phyloP scores from a whole-genome alignment of 1,140 invertebrate genomes.

The Homalodisca vitripennis region DNA sequence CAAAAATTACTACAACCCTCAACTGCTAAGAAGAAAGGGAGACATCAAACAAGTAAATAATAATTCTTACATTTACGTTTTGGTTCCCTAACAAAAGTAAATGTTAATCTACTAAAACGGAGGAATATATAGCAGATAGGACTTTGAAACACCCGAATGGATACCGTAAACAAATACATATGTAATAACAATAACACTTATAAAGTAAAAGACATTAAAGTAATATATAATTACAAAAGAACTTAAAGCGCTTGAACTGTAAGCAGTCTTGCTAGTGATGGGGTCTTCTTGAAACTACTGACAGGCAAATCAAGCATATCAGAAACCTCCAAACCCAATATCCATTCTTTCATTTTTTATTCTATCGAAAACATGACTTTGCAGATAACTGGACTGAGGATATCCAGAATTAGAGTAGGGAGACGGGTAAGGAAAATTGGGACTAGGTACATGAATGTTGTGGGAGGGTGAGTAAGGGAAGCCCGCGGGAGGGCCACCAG shows the following conservation, averaged over 20 bases:
- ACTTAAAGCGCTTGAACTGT: constrained; percentile 9
- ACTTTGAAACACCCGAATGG: not conserved
- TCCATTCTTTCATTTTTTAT: constrained; percentile 52
- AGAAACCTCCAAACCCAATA: constrained; percentile 56
- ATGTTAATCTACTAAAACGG: no score
- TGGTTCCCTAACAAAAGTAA: no score
- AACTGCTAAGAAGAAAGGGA: no score
- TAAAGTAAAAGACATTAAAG: not conserved
- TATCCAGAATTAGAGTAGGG: constrained; percentile 50
- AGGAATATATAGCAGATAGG: no score
- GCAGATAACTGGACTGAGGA: constrained; percentile 51
- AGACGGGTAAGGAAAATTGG: constrained; percentile 54
- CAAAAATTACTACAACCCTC: no score
- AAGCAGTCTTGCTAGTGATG: constrained; percentile 33
- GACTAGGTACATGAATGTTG: constrained; percentile 55
- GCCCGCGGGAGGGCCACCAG: constrained; percentile 45
- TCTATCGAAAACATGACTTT: constrained; percentile 48
- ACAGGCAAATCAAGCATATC: constrained; percentile 44
- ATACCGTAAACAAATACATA: not conserved
- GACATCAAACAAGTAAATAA: no score
- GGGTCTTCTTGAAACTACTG: constrained; percentile 27
- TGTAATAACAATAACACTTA: not conserved
- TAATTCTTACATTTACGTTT: no score
- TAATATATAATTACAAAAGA: not conserved
- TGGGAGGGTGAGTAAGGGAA: constrained; percentile 46